A percentile compares a stretch with the other conserved stretches of the same genome.
Evolutionary conservation across 1,140 invertebrate species (phyloP).

Genomic region (Nomia melanderi): DNA sequence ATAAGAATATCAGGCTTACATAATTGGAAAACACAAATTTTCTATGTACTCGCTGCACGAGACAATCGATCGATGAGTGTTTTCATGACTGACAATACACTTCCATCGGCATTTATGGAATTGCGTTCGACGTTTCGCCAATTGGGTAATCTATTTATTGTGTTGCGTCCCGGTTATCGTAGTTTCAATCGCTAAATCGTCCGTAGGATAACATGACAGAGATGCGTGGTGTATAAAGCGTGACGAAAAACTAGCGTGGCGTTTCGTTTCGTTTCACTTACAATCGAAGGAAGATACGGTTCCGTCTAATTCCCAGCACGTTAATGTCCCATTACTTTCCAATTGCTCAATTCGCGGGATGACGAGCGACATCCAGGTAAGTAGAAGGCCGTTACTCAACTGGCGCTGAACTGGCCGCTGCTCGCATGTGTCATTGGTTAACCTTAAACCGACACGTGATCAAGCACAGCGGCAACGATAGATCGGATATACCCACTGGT

Average conservation of each 20-base stretch:
- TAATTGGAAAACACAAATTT: too few species aligned
- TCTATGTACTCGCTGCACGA: too few species aligned
- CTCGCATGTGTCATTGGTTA: conserved; percentile 48
- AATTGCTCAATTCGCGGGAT: not conserved
- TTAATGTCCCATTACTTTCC: conserved; percentile 44
- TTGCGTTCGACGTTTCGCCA: not conserved
- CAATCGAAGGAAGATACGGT: not conserved
- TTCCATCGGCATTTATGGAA: not conserved
- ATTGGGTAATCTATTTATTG: not conserved
- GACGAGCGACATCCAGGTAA: conserved; percentile 8
- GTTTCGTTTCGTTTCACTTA: conserved; percentile 18
- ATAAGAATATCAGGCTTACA: too few species aligned
- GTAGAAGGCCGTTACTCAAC: conserved; percentile 27
- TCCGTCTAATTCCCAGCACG: not conserved
- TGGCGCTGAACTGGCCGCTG: not conserved
- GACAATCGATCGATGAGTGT: not conserved
- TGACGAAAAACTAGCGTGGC: not conserved
- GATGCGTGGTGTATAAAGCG: not conserved
- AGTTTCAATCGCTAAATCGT: too few species aligned
- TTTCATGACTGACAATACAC: not conserved
- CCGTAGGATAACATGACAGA: too few species aligned
- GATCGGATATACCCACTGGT: not conserved
- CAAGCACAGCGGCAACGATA: not conserved
- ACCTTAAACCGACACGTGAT: conserved; percentile 46
- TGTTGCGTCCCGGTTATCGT: not conserved